These are phyloP conservation scores for Deroplatys truncata DNA, from an alignment of 2,888 invertebrate genomes.

Conservation along the genomic window DNA sequence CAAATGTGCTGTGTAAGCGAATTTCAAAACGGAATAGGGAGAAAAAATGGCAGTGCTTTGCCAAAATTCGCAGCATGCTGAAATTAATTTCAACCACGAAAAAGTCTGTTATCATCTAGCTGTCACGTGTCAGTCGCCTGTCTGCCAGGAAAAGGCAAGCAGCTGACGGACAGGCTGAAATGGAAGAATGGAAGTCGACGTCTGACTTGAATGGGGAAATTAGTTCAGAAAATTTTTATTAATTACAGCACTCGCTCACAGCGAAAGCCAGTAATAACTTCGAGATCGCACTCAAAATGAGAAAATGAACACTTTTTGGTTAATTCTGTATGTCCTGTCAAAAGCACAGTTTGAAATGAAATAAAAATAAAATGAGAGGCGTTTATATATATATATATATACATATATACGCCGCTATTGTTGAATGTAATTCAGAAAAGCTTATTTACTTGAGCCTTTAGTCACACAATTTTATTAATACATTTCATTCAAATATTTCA, in stretches of 20 bases:
- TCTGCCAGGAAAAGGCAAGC: not conserved
- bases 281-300: no score
- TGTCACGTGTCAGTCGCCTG: not conserved
- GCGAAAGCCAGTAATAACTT: not conserved
- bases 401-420: no score
- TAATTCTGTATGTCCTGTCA: not conserved
- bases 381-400: no score
- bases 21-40: no score
- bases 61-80: not conserved
- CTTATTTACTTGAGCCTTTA: no score
- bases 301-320: not conserved
- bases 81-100: not conserved
- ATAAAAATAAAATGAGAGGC: not conserved
- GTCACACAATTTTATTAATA: no score
- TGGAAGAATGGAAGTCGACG: not conserved
- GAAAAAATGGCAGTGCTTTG: no score
- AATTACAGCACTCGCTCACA: not conserved
- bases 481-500: no score
- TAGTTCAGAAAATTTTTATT: not conserved
- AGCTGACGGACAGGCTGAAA: not conserved
- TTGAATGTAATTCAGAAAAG: no score
- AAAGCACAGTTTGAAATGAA: not conserved
- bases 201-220: not conserved
- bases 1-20: no score
- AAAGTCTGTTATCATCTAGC: not conserved